These are phyloP conservation scores for Lipophrys pholis DNA, from an alignment of 2,113 vertebrate species.

Conservation along the genomic window DNA sequence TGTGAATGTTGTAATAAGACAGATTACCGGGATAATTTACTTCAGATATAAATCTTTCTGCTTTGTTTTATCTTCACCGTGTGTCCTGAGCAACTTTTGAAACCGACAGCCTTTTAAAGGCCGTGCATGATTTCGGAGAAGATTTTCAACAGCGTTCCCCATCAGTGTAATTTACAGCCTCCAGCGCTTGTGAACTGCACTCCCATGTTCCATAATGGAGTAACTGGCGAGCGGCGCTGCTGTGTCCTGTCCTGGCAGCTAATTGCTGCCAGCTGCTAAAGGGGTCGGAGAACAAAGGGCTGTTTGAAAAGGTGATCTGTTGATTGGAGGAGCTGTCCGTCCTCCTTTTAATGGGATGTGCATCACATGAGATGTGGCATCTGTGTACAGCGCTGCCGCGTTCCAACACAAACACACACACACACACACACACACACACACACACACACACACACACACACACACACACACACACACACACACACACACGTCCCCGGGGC, in stretches of 20 bases:
- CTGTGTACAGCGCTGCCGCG: constrained; percentile 72
- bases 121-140: constrained; percentile 7
- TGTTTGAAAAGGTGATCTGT: constrained; percentile 82
- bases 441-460: too few species aligned
- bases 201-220: constrained; percentile 66
- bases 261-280: constrained; percentile 83
- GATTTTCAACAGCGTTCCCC: constrained; percentile 26
- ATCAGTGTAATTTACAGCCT: constrained; percentile 55
- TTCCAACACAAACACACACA: neutral
- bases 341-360: constrained; percentile 78
- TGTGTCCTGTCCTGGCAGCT: constrained; percentile 78
- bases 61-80: too few species aligned
- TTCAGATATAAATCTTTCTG: too few species aligned
- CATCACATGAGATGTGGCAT: constrained; percentile 80
- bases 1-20: too few species aligned
- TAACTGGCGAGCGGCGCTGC: constrained; percentile 70
- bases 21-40: too few species aligned
- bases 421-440: neutral
- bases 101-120: neutral
- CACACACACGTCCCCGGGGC: constrained; percentile 40
- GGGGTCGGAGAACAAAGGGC: constrained; percentile 78
- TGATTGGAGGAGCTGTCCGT: constrained; percentile 75
- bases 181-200: constrained; percentile 41
- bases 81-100: neutral
- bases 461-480: too few species aligned